These are phyloP conservation scores for Tetragonisca angustula DNA, from an alignment of 2,888 invertebrate species.

Conservation along the genomic window DNA sequence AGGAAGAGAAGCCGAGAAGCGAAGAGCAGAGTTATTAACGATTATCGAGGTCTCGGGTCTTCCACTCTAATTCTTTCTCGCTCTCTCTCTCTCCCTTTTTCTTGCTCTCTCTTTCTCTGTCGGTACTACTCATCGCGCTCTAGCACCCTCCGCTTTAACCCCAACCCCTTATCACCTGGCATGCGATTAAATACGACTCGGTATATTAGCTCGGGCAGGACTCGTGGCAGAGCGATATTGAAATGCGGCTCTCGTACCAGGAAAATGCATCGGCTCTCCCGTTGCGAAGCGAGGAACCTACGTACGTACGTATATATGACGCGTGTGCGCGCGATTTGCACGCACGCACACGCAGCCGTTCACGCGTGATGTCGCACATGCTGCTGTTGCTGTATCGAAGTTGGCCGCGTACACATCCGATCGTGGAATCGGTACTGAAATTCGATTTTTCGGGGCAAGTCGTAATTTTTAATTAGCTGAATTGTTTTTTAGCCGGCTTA, in stretches of 20 bases:
- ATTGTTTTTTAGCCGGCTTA: constrained; percentile 40
- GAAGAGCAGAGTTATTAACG: constrained; percentile 71
- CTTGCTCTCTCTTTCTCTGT: neutral
- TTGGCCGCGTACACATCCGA: constrained; percentile 11
- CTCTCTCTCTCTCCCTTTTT: neutral
- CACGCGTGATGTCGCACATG: constrained; percentile 49
- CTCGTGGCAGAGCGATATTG: constrained; percentile 52
- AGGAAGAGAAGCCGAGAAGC: constrained; percentile 1
- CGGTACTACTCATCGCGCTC: neutral
- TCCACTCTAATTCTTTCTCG: constrained; percentile 31
- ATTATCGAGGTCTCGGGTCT: constrained; percentile 71
- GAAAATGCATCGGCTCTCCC: constrained; percentile 36
- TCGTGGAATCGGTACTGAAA: constrained; percentile 53
- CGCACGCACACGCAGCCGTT: constrained; percentile 14
- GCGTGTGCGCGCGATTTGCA: constrained; percentile 8
- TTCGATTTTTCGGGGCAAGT: constrained; percentile 65
- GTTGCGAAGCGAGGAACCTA: neutral
- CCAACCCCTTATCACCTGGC: constrained; percentile 44
- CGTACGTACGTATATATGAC: neutral
- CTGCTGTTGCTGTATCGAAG: neutral
- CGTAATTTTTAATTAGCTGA: constrained; percentile 70
- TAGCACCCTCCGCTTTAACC: constrained; percentile 1
- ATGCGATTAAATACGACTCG: constrained; percentile 69
- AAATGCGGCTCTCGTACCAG: constrained; percentile 61
- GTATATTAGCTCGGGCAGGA: constrained; percentile 46